A percentile compares a stretch with the other conserved stretches of the same genome.
Evolutionary conservation across 2,888 invertebrate genomes (phyloP).

Genomic region (Parthenolecanium corni): DNA sequence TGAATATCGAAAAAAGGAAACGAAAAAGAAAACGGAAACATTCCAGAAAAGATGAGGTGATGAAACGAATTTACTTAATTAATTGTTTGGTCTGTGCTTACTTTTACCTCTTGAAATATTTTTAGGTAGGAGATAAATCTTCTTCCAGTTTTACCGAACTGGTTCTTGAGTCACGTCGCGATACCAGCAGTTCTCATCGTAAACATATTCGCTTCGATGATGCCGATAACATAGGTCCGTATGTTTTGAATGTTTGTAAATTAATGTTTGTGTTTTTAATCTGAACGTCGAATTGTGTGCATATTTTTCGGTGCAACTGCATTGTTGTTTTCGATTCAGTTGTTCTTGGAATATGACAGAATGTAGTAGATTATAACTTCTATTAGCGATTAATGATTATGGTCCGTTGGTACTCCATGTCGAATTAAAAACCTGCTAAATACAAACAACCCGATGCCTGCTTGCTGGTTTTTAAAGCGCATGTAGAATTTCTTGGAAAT

Average conservation of each 20-base stretch:
- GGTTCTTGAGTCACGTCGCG: not conserved
- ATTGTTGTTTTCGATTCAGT: too few species aligned
- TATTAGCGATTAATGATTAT: too few species aligned
- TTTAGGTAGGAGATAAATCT: not conserved
- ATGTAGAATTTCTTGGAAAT: too few species aligned
- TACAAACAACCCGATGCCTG: too few species aligned
- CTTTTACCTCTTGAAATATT: too few species aligned
- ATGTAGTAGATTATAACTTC: too few species aligned
- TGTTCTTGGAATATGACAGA: too few species aligned
- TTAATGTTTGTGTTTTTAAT: not conserved
- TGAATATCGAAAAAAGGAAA: not conserved
- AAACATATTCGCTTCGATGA: slow-evolving; percentile 7
- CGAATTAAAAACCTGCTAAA: too few species aligned
- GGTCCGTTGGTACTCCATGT: too few species aligned
- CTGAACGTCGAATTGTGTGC: too few species aligned
- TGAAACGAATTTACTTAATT: not conserved
- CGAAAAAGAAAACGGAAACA: slow-evolving; percentile 18
- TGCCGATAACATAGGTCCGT: not conserved
- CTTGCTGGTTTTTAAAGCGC: too few species aligned
- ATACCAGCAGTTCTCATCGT: not conserved
- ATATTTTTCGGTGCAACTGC: too few species aligned
- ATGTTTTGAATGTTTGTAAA: not conserved
- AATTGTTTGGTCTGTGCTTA: not conserved
- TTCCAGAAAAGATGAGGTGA: not conserved
- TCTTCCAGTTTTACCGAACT: not conserved